A percentile compares a stretch with the other conserved stretches of the same genome.
Evolutionary conservation across 2,888 invertebrate species (phyloP).

Genomic region (Megaustenia siamemsis): DNA sequence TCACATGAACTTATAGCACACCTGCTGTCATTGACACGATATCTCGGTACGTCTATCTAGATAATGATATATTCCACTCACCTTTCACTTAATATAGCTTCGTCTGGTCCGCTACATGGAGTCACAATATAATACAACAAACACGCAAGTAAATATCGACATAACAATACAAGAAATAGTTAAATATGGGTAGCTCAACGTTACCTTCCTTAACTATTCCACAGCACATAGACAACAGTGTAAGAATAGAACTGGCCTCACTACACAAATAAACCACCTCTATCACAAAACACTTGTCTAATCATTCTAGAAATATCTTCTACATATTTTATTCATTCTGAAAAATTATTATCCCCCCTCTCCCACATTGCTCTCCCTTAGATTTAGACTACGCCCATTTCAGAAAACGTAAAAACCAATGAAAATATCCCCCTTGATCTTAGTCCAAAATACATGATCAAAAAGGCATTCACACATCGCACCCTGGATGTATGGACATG

Average conservation of each 20-base stretch:
- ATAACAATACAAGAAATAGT: too few relatives aligned
- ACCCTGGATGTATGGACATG: not conserved
- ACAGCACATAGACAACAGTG: too few relatives aligned
- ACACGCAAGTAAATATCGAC: too few relatives aligned
- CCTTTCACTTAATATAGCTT: too few relatives aligned
- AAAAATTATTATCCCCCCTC: not conserved
- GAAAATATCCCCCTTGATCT: not conserved
- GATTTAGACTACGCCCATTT: not conserved
- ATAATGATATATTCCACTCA: too few relatives aligned
- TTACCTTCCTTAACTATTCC: too few relatives aligned
- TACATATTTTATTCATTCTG: not conserved
- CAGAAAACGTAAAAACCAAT: not conserved
- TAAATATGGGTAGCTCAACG: too few relatives aligned
- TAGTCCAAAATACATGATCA: not conserved
- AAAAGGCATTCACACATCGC: not conserved
- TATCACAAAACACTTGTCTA: not conserved
- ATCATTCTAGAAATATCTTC: not conserved
- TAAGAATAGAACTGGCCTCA: not conserved
- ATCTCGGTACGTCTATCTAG: too few relatives aligned
- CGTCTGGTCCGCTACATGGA: too few relatives aligned
- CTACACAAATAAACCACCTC: not conserved
- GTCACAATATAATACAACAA: too few relatives aligned
- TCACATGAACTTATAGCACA: too few relatives aligned
- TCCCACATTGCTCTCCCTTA: not conserved
- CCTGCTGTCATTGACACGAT: too few relatives aligned